Evolutionary conservation across 2,113 vertebrate genomes (phyloP).

Genomic region (Arizona elegans): DNA sequence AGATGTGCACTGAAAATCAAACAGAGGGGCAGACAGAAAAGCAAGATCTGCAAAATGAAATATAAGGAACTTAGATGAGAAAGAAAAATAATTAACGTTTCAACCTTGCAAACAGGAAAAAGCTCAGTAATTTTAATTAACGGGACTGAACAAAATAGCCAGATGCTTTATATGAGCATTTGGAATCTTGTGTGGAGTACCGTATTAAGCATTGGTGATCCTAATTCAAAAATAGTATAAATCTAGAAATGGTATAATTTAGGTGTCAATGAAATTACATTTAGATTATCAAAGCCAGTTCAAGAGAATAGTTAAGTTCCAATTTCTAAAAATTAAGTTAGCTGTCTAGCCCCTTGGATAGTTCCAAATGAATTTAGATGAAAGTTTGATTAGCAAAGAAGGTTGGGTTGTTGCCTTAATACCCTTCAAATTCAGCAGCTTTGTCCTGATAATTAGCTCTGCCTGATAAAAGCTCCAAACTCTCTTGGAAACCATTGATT

Average conservation of each 20-base stretch:
- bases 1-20: not conserved
- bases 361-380: not conserved
- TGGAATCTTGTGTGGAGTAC: not conserved
- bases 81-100: not conserved
- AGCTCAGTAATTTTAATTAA: not conserved
- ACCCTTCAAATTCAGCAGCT: not conserved
- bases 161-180: not conserved
- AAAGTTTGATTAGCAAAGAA: not conserved
- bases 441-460: not conserved
- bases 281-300: not conserved
- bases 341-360: not conserved
- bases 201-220: not conserved
- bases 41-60: not conserved
- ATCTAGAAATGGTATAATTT: not conserved
- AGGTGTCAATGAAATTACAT: not conserved
- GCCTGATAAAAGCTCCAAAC: not conserved
- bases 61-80: not conserved
- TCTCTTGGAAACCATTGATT: not conserved
- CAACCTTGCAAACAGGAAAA: not conserved
- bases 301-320: not conserved
- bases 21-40: not conserved
- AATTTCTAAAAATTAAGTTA: not conserved
- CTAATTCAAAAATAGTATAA: not conserved
- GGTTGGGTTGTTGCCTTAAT: no score
- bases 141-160: not conserved